Evolutionary conservation across 2,888 invertebrate genomes (phyloP).

Genomic region (Troglohyphantes excavatus): DNA sequence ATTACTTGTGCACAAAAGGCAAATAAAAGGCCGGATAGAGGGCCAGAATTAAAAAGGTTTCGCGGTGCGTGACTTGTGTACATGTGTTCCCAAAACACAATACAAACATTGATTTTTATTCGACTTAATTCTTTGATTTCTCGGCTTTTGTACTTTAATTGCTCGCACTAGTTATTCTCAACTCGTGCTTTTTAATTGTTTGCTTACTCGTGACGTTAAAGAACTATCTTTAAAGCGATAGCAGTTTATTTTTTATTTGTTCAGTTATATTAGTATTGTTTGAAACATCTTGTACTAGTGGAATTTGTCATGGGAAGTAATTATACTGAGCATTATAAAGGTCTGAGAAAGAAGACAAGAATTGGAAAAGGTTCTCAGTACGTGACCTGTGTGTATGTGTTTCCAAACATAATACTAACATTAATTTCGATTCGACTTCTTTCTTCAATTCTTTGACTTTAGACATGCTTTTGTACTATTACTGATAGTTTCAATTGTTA

Average conservation of each 20-base stretch:
- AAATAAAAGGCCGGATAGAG: constrained; percentile 67
- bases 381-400: too few relatives aligned
- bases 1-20: constrained; percentile 68
- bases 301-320: too few relatives aligned
- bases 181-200: too few relatives aligned
- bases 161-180: background rate
- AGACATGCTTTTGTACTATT: too few relatives aligned
- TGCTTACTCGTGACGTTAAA: background rate
- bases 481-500: too few relatives aligned
- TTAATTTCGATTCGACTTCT: too few relatives aligned
- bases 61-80: constrained; percentile 60
- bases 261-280: background rate
- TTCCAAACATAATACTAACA: too few relatives aligned
- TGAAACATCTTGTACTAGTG: too few relatives aligned
- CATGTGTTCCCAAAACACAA: constrained; percentile 4
- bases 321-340: too few relatives aligned
- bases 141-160: background rate
- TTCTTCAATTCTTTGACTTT: too few relatives aligned
- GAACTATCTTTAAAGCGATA: background rate
- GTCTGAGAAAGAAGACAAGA: too few relatives aligned
- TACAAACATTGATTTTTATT: background rate
- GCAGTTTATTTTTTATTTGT: background rate
- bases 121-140: background rate
- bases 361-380: too few relatives aligned
- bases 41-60: constrained; percentile 53